These are phyloP conservation scores for Thunnus maccoyii DNA, from an alignment of 2,113 vertebrate species.

Conservation along the genomic window DNA sequence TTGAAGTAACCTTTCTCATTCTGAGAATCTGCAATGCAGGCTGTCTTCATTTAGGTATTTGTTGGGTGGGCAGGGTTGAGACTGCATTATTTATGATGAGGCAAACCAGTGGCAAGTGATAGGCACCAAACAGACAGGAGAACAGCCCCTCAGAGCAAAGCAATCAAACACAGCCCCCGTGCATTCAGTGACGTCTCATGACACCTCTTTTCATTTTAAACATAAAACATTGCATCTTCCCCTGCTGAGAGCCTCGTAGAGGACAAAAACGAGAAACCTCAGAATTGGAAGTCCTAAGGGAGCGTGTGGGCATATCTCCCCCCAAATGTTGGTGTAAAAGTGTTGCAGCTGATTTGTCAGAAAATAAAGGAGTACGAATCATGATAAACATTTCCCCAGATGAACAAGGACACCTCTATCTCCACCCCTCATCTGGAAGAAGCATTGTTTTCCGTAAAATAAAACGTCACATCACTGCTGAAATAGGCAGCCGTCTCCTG, in stretches of 20 bases:
- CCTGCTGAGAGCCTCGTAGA: slow-evolving; percentile 42
- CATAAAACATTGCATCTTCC: slow-evolving; percentile 61
- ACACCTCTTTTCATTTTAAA: slow-evolving; percentile 72
- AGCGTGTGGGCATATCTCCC: slow-evolving; percentile 1
- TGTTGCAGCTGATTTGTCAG: slow-evolving; percentile 60
- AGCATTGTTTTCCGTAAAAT: slow-evolving; percentile 42
- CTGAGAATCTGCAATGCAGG: slow-evolving; percentile 73
- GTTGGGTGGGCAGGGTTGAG: slow-evolving; percentile 71
- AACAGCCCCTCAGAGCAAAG: slow-evolving; percentile 64
- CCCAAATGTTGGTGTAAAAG: slow-evolving; percentile 60
- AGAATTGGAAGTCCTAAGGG: slow-evolving; percentile 53
- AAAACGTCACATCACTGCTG: slow-evolving; percentile 49
- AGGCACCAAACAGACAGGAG: slow-evolving; percentile 70
- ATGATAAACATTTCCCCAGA: slow-evolving; percentile 68
- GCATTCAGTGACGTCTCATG: slow-evolving; percentile 68
- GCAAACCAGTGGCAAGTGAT: slow-evolving; percentile 72
- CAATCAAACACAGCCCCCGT: slow-evolving; percentile 67
- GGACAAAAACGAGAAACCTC: slow-evolving; percentile 48
- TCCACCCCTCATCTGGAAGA: slow-evolving; percentile 50
- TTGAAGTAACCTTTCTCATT: slow-evolving; percentile 80
- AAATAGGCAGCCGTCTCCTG: slow-evolving; percentile 38
- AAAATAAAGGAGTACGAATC: slow-evolving; percentile 42
- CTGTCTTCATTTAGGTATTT: slow-evolving; percentile 77
- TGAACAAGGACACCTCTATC: slow-evolving; percentile 68
- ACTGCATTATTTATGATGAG: slow-evolving; percentile 83